These are phyloP conservation scores for Seira musarum DNA, from an alignment of 2,888 invertebrate genomes.

Conservation along the genomic window DNA sequence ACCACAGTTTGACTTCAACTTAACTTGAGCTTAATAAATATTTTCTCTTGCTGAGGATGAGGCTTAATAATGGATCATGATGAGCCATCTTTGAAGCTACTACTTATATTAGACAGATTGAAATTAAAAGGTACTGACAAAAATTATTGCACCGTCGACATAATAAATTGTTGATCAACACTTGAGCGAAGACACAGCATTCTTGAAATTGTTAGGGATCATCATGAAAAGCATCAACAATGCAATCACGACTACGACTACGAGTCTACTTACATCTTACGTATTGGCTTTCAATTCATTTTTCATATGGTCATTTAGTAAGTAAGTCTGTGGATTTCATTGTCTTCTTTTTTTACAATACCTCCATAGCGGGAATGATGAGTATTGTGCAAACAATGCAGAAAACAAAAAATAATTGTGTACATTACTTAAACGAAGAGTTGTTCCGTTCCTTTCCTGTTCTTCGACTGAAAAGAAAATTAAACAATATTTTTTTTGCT, in stretches of 20 bases:
- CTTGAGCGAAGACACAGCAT: conserved; percentile 10
- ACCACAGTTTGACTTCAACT: too few species aligned
- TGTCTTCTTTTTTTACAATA: background rate
- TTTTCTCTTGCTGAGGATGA: background rate
- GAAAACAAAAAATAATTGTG: conserved; percentile 16
- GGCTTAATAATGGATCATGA: background rate
- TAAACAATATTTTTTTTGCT: conserved; percentile 43
- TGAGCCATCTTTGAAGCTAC: conserved; percentile 5
- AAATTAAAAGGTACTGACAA: conserved; percentile 59
- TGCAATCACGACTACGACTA: background rate
- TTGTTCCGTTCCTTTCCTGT: background rate
- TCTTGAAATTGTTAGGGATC: too few species aligned
- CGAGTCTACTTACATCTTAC: too few species aligned
- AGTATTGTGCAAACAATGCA: background rate
- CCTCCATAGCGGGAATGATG: too few species aligned
- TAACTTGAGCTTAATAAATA: background rate
- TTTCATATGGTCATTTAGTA: background rate
- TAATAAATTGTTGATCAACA: conserved; percentile 59
- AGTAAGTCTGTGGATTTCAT: background rate
- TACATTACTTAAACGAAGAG: conserved; percentile 31
- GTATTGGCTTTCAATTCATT: background rate
- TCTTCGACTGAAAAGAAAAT: conserved; percentile 39
- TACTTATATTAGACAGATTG: conserved; percentile 41
- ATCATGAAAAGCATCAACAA: background rate
- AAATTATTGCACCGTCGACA: conserved; percentile 57